phyloP scores from a whole-genome alignment of 2,113 vertebrate species.

The Grus americana region DNA sequence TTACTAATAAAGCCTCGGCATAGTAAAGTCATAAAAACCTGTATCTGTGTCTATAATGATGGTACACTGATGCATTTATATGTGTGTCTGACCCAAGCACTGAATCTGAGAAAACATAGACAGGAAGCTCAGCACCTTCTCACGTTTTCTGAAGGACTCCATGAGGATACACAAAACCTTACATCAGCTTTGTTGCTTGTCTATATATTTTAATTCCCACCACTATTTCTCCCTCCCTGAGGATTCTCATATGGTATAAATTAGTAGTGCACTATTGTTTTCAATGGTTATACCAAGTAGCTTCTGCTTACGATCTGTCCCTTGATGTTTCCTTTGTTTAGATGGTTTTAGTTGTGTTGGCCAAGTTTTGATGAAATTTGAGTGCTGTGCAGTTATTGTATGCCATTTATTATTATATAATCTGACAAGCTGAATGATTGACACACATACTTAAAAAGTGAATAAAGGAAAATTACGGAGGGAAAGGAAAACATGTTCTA shows the following conservation, averaged over 20 bases:
- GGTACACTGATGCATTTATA: background rate
- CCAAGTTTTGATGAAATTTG: background rate
- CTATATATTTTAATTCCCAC: slow-evolving; percentile 24
- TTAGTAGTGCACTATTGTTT: slow-evolving; percentile 19
- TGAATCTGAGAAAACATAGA: background rate
- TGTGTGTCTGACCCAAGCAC: background rate
- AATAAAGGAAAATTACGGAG: background rate
- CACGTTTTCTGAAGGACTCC: background rate
- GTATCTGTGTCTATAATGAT: background rate
- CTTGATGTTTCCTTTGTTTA: slow-evolving; percentile 24
- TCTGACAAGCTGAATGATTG: background rate
- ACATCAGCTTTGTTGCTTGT: background rate
- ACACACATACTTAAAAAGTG: background rate
- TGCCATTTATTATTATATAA: background rate
- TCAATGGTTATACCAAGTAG: background rate
- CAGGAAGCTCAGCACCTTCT: background rate
- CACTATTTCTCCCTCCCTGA: background rate
- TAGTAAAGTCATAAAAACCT: background rate
- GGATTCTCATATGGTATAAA: slow-evolving; percentile 15
- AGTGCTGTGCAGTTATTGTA: background rate
- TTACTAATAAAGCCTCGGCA: background rate
- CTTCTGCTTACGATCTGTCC: background rate
- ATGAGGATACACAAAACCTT: background rate
- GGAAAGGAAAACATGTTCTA: background rate
- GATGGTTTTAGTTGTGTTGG: background rate